These are phyloP conservation scores for Pyxicephalus adspersus DNA, from an alignment of 2,113 vertebrate species.

Conservation along the genomic window DNA sequence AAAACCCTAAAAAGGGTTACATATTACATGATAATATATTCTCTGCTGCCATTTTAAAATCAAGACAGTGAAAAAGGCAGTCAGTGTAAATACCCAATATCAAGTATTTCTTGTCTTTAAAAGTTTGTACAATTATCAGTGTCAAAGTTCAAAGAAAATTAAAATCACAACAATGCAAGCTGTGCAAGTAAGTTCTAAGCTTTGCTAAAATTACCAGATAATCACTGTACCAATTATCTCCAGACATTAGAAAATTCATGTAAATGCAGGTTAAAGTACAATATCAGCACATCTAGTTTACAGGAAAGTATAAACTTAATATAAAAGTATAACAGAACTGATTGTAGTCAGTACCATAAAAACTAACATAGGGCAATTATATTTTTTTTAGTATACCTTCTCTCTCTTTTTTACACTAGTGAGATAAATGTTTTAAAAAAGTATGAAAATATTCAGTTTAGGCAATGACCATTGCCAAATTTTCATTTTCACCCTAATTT, in stretches of 20 bases:
- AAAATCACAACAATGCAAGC: background rate
- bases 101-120: background rate
- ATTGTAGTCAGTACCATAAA: background rate
- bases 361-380: no score
- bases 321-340: background rate
- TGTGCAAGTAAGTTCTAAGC: background rate
- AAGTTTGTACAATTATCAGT: background rate
- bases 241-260: constrained; percentile 1
- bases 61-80: no score
- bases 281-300: constrained; percentile 1
- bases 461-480: no score
- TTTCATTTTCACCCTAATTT: no score
- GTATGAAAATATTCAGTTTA: no score
- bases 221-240: background rate
- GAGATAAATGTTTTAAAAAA: no score
- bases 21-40: no score
- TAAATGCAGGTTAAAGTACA: background rate
- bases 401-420: no score
- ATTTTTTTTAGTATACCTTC: no score
- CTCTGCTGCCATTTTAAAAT: no score
- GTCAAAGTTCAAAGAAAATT: background rate
- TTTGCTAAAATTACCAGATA: background rate
- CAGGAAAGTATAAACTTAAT: background rate
- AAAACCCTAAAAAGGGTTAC: no score
- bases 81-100: no score